These are phyloP conservation scores for Penelope pileata DNA, from an alignment of 2,113 vertebrate genomes.

Conservation along the genomic window DNA sequence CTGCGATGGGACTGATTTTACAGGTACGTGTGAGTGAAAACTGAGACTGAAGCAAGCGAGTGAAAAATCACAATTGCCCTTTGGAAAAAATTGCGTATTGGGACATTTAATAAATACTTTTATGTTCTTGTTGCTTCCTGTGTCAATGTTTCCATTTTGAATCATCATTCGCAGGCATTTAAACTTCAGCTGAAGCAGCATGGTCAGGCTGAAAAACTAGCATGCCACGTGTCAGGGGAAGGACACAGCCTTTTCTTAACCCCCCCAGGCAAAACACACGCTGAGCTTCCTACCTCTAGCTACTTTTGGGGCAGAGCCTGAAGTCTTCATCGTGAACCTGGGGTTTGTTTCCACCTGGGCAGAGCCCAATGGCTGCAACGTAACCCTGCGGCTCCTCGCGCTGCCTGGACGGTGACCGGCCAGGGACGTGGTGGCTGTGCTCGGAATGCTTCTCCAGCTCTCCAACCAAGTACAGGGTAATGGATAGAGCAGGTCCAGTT, in stretches of 20 bases:
- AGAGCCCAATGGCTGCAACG: rapidly evolving
- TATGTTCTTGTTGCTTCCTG: not conserved
- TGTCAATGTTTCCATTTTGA: slow-evolving; percentile 39
- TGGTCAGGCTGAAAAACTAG: not conserved
- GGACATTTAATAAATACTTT: not conserved
- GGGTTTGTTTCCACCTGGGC: rapidly evolving
- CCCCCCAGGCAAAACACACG: not conserved
- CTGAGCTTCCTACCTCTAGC: not conserved
- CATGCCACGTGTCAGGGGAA: not conserved
- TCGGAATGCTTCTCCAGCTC: not conserved
- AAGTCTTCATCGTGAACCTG: not conserved
- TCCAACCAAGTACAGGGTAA: not conserved
- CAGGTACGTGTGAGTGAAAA: not conserved
- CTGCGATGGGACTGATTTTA: not conserved
- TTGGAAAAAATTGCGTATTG: not conserved
- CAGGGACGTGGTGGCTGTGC: not conserved
- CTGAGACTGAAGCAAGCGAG: not conserved
- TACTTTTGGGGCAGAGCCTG: not conserved
- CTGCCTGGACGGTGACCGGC: rapidly evolving
- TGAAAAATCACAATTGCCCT: not conserved
- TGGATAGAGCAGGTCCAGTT: not conserved
- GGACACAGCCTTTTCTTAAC: not conserved
- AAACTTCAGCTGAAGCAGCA: not conserved
- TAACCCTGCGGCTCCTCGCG: rapidly evolving
- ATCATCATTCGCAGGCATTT: not conserved